Evolutionary conservation across 2,888 invertebrate genomes (phyloP), one percentile per base, ranked within the genome.

Genomic region (Habrosyne pyritoides): DNA sequence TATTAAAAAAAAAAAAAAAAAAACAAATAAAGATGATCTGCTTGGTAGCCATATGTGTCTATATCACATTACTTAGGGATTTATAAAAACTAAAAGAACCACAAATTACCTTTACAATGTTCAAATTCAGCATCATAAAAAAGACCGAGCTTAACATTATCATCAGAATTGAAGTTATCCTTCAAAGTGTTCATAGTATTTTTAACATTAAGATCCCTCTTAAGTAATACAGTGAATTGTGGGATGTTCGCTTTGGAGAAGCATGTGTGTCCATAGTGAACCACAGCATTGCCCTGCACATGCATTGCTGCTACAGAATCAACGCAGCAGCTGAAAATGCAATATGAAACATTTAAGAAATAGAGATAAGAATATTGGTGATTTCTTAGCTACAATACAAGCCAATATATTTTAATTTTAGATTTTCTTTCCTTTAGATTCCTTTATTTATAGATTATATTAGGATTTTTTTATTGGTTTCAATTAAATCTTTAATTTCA

Each of bases 221-320:
- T 95, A 12, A 95, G 95, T 62, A 96, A 94, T 36, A 98, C 93
- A 64, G 95, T 95, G 53, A 95, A 93, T 4, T 97, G 96, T 0
- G 98, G 97, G 54, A 98, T 92, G 53, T 95, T 93, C 26, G 93
- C 92, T 12, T 96, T 95, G 28, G 97, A 96, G 64, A 97, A 95
- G 84, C 99, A 99, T 0, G 96, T 95, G 74, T 95, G 96, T 0
- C 99, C 99, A 86, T 97, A 99, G 85, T 99, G 99, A 54, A 99
- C 94, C 2, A 99, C 91, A 28, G 96, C 95, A 86, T 99, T 97
- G 0, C 96, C 96, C 56, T 94, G 93, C 6, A 97, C 95, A 84
- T 99, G 99, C 82, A 96, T 95, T 0, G 98, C 98, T 1, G 98
- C 96, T 30, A 98, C 95, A 73, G 96, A 96, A 84, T 98, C 98